Evolutionary conservation across 1,140 invertebrate genomes (phyloP).

Genomic region (Leptonema lineaticorne): DNA sequence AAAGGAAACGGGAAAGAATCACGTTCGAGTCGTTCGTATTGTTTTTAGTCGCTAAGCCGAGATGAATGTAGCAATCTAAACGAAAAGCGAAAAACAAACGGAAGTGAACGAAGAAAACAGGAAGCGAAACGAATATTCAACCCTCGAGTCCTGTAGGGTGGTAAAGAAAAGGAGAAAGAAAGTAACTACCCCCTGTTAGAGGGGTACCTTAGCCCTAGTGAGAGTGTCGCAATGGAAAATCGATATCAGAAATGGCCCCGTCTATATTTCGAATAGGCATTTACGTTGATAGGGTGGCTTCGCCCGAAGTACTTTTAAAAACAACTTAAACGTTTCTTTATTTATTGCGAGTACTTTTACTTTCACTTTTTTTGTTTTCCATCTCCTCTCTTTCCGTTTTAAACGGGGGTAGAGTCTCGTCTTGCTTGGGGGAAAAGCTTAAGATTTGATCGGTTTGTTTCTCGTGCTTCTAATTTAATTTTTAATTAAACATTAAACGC

Average conservation of each 20-base stretch:
- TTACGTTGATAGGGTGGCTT: slow-evolving; percentile 36
- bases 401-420: slow-evolving; percentile 39
- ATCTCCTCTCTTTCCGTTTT: not conserved
- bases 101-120: slow-evolving; percentile 23
- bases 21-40: slow-evolving; percentile 26
- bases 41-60: slow-evolving; percentile 35
- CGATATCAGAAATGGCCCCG: slow-evolving; percentile 41
- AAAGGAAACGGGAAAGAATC: not conserved
- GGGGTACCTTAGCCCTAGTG: slow-evolving; percentile 17
- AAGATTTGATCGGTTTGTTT: not conserved
- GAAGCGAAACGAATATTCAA: slow-evolving; percentile 17
- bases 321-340: slow-evolving; percentile 43
- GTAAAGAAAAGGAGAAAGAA: slow-evolving; percentile 17
- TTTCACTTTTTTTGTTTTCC: slow-evolving; percentile 24
- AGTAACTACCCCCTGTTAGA: slow-evolving; percentile 10
- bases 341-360: slow-evolving; percentile 39
- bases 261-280: slow-evolving; percentile 43
- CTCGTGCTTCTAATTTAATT: not conserved
- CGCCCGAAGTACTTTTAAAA: slow-evolving; percentile 40
- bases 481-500: slow-evolving; percentile 1
- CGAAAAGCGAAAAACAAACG: slow-evolving; percentile 10
- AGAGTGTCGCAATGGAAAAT: slow-evolving; percentile 40
- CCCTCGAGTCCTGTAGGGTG: not conserved
- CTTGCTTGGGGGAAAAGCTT: slow-evolving; percentile 18
- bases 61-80: slow-evolving; percentile 37